Conservation (phyloP, 2,113 vertebrate species). For the Smithornis capensis region DNA sequence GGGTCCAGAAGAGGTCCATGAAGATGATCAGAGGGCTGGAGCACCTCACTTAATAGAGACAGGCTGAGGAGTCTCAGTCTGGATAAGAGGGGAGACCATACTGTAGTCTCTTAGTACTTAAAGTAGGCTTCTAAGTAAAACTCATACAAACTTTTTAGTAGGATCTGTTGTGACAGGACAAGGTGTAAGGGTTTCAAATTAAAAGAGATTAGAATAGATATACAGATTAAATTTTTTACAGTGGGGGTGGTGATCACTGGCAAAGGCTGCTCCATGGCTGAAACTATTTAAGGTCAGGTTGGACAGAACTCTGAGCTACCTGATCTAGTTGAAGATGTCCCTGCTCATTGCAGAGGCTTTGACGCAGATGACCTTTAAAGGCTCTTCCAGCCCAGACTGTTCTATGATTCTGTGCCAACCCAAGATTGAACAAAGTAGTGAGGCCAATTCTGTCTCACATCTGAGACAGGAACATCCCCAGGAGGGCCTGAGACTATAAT, state of each 20-base stretch:
- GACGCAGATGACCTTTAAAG: background rate
- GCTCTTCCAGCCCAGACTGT: background rate
- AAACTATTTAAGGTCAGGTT: background rate
- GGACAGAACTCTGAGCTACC: background rate
- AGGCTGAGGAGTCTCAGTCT: background rate
- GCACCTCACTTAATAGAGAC: background rate
- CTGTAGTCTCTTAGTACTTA: background rate
- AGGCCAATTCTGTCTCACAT: background rate
- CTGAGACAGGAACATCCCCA: background rate
- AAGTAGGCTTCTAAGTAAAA: background rate
- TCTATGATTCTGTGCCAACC: background rate
- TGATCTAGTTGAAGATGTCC: background rate
- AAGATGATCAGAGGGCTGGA: background rate
- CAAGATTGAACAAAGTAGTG: background rate
- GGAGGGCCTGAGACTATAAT: background rate
- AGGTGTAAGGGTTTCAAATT: background rate
- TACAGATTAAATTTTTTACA: background rate
- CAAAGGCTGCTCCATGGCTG: background rate
- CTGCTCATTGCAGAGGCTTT: background rate
- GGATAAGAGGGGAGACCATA: background rate
- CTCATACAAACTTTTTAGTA: background rate
- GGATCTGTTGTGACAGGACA: background rate
- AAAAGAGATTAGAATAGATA: background rate
- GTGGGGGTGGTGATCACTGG: rapidly evolving
- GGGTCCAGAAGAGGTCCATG: background rate